A percentile compares a stretch with the other conserved stretches of the same genome.
These are phyloP conservation scores for Atta cephalotes DNA, from an alignment of 1,140 invertebrate genomes.

Conservation along the genomic window DNA sequence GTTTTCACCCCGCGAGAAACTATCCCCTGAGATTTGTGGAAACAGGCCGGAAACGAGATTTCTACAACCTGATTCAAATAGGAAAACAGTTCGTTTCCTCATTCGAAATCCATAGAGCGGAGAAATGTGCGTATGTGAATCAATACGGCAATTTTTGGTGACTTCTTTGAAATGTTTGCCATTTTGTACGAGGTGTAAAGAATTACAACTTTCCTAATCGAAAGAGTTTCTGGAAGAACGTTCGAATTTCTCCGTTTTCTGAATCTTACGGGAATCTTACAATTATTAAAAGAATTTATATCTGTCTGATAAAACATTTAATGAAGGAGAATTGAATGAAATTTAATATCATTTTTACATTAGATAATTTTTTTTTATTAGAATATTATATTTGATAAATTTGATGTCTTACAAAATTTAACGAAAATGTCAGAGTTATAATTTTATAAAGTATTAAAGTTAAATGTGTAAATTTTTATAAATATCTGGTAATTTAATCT, in stretches of 20 bases:
- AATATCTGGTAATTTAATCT: conserved; percentile 18
- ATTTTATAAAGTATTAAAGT: background rate
- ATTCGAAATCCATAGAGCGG: conserved; percentile 52
- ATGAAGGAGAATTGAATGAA: background rate
- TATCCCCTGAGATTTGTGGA: conserved; percentile 30
- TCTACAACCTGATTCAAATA: conserved; percentile 46
- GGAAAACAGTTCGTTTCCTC: conserved; percentile 58
- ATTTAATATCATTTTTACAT: background rate
- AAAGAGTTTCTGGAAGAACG: background rate
- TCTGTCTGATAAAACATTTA: background rate
- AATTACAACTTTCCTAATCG: conserved; percentile 45
- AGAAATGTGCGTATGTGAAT: background rate
- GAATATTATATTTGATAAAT: background rate
- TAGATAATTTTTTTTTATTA: background rate
- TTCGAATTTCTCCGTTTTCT: background rate
- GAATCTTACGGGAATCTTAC: background rate
- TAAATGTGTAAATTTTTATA: conserved; percentile 7
- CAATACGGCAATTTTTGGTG: conserved; percentile 20
- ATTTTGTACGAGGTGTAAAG: conserved; percentile 13
- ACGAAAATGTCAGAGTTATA: background rate
- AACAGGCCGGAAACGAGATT: conserved; percentile 50
- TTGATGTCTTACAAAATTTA: background rate
- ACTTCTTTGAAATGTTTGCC: conserved; percentile 14
- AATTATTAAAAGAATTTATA: background rate
- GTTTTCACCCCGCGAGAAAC: conserved; percentile 30